Evolutionary conservation across 2,888 invertebrate genomes (phyloP), one percentile per base, ranked within the genome.

Genomic region (Phaonia tiefii): DNA sequence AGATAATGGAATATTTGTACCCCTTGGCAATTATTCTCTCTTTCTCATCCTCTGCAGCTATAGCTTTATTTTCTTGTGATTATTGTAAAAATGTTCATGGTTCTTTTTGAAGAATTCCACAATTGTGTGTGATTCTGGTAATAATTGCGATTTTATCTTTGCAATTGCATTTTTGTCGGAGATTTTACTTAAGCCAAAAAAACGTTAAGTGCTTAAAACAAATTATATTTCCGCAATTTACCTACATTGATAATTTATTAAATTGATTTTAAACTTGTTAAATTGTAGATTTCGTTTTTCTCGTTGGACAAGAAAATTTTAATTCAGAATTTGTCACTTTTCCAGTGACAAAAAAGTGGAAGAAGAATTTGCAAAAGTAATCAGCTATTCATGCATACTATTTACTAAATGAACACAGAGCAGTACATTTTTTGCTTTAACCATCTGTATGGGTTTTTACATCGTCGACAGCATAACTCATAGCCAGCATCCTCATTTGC

Each of bases 1-100:
- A 67, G 75, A 81, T 81, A 81, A 81, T 81, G 81, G 81, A 81
- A 77, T 74, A 63, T 63, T 56, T 63, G 4, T 65, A 72, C 46
- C 17, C 31, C 54, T 31, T 31, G n/a, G 25, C 15, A 20, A 15
- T 49, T 46, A 46, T 75, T 20, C 63, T 42, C 31, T 3, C 31
- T 31, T 8, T 31, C 31, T 31, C 3, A 31, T 8, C 31, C 31
- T 31, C 31, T 31, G 8, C 8, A 5, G 4, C 31, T 31, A 3
- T 31, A 31, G 31, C 31, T 31, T 3, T 8, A 31, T 3, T 31
- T 31, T 60, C 77, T 54, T 70, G 71, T 75, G 80, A 77, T 77
- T 76, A 76, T 58, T 74, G 1, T 54, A 20, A 63, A 63, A 42
- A 75, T 66, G 58, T 60, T 46, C 37, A 26, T 20, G 13, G 44